A percentile compares a stretch with the other conserved stretches of the same genome.
Evolutionary conservation across 2,113 vertebrate species (phyloP).

Genomic region (Aptenodytes patagonicus): DNA sequence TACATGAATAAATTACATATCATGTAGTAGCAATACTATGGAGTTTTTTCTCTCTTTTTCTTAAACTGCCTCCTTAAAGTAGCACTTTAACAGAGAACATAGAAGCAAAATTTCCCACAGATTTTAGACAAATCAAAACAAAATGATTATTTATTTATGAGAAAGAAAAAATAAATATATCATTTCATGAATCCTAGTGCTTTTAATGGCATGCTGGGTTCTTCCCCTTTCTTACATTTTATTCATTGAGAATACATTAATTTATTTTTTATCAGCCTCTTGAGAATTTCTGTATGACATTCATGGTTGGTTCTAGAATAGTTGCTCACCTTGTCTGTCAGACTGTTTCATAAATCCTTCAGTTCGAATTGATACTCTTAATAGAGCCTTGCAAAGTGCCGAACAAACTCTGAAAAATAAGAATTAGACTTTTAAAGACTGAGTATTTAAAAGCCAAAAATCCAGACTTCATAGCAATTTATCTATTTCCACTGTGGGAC

Average conservation of each 20-base stretch:
- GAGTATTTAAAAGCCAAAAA: background rate
- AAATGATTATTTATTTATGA: background rate
- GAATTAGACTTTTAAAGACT: background rate
- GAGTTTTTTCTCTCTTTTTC: background rate
- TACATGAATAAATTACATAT: background rate
- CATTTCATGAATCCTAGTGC: background rate
- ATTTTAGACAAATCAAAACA: background rate
- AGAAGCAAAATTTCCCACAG: background rate
- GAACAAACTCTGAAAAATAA: background rate
- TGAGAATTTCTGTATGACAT: background rate
- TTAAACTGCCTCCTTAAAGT: background rate
- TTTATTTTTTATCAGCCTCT: background rate
- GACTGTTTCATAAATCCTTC: background rate
- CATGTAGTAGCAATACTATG: background rate
- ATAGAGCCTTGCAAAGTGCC: background rate
- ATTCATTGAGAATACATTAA: background rate
- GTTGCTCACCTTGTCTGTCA: background rate
- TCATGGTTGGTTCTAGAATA: background rate
- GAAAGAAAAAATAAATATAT: background rate
- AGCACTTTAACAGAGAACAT: background rate
- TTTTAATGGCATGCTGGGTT: background rate
- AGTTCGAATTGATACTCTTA: background rate
- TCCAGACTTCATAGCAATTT: fast-evolving
- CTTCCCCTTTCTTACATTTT: background rate
- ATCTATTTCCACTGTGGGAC: background rate